Conservation (phyloP, 2,888 invertebrate genomes). For the Pheosia tremula region DNA sequence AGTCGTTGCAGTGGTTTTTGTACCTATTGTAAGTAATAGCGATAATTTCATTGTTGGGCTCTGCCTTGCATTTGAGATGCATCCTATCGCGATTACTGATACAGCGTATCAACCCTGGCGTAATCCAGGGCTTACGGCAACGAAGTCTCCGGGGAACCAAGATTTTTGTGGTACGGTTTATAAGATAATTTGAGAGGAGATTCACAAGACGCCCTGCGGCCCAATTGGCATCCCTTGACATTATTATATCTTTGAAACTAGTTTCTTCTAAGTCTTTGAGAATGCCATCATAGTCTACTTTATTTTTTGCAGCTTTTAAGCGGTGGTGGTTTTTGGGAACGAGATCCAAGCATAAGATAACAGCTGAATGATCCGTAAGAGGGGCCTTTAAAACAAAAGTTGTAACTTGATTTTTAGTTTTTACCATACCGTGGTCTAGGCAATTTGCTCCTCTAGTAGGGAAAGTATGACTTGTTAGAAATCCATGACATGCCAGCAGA, state of each 20-base stretch:
- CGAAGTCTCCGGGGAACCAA: neutral
- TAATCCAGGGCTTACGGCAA: conserved; percentile 1
- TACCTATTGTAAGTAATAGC: conserved; percentile 1
- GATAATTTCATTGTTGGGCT: neutral
- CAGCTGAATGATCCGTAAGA: neutral
- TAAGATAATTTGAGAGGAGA: neutral
- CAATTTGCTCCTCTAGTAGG: neutral
- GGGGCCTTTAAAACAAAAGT: neutral
- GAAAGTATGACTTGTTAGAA: neutral
- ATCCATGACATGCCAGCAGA: conserved; percentile 1
- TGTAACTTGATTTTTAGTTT: neutral
- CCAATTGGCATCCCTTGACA: conserved; percentile 1
- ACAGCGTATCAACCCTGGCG: neutral
- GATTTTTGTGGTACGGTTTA: neutral
- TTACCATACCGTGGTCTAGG: conserved; percentile 1
- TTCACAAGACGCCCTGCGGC: neutral
- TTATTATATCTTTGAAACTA: neutral
- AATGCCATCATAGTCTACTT: neutral
- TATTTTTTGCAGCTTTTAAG: neutral
- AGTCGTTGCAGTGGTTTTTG: conserved; percentile 6
- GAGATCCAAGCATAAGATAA: too few species aligned
- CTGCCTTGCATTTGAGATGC: conserved; percentile 4
- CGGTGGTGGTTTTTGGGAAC: too few species aligned
- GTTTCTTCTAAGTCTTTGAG: neutral
- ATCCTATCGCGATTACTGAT: conserved; percentile 5